Percentiles rank a stretch among this genome's conserved stretches.
phyloP scores from a whole-genome alignment of 2,888 invertebrate genomes.

The Tubulanus polymorphus region DNA sequence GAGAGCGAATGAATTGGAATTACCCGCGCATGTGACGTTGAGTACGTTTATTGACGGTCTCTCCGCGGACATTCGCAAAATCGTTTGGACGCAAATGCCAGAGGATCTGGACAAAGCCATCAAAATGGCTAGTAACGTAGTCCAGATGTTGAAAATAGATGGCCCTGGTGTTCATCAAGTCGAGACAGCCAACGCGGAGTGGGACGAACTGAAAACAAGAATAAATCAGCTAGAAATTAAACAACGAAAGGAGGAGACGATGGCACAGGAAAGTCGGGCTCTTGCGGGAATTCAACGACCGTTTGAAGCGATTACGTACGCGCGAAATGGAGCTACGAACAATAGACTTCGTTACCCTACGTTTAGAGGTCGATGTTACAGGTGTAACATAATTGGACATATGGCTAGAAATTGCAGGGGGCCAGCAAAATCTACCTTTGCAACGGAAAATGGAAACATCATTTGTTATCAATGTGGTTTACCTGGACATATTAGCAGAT shows the following conservation, averaged over 20 bases:
- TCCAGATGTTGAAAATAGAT: neutral
- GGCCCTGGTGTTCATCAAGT: too few species aligned
- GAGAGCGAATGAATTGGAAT: neutral
- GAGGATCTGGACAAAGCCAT: neutral
- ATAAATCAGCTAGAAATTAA: too few species aligned
- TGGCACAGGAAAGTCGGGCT: neutral
- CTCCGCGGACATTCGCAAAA: neutral
- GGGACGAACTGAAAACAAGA: too few species aligned
- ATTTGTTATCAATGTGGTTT: neutral
- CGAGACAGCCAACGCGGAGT: too few species aligned
- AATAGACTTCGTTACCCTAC: too few species aligned
- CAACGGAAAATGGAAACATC: too few species aligned
- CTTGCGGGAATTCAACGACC: neutral
- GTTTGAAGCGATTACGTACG: neutral
- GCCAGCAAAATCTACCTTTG: too few species aligned
- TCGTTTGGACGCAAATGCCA: neutral
- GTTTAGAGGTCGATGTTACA: too few species aligned
- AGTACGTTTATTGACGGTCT: neutral
- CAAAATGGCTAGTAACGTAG: neutral
- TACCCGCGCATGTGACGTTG: neutral
- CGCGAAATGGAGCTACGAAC: too few species aligned
- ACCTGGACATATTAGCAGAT: neutral
- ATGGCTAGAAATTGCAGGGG: neutral
- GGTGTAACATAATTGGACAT: neutral
- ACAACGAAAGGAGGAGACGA: neutral